phyloP scores from a whole-genome alignment of 1,140 invertebrate genomes.

The Anastrepha ludens region DNA sequence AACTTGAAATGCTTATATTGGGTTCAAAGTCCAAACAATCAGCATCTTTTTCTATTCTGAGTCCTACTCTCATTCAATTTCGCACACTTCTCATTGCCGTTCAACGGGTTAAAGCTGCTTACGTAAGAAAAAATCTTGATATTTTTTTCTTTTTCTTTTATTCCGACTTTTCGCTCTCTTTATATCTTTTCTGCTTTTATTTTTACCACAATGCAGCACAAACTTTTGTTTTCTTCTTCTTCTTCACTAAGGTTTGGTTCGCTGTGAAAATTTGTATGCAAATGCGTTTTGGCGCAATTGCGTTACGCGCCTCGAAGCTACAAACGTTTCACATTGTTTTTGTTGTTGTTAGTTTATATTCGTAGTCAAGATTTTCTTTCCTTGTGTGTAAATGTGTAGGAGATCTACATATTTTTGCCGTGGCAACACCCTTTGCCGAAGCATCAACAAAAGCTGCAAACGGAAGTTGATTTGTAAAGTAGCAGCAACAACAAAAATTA shows the following conservation, averaged over 20 bases:
- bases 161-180: not conserved
- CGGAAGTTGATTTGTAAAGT: constrained; percentile 29
- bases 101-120: not conserved
- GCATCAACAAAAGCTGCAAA: not conserved
- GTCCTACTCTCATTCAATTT: no score
- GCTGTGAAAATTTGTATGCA: constrained; percentile 37
- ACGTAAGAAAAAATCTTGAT: no score
- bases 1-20: no score
- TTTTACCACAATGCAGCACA: not conserved
- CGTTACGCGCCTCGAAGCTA: constrained; percentile 25
- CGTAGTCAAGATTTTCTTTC: not conserved
- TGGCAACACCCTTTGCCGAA: constrained; percentile 19
- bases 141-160: not conserved
- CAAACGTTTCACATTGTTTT: not conserved
- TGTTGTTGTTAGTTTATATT: not conserved
- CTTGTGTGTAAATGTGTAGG: not conserved
- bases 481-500: not conserved
- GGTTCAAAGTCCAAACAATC: no score
- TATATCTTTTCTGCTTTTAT: not conserved
- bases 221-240: not conserved
- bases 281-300: constrained; percentile 29
- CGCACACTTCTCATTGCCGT: no score
- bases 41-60: no score
- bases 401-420: not conserved
- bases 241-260: constrained; percentile 4